Conservation (phyloP, 2,888 invertebrate genomes). For the Ischnus inquisitorius region DNA sequence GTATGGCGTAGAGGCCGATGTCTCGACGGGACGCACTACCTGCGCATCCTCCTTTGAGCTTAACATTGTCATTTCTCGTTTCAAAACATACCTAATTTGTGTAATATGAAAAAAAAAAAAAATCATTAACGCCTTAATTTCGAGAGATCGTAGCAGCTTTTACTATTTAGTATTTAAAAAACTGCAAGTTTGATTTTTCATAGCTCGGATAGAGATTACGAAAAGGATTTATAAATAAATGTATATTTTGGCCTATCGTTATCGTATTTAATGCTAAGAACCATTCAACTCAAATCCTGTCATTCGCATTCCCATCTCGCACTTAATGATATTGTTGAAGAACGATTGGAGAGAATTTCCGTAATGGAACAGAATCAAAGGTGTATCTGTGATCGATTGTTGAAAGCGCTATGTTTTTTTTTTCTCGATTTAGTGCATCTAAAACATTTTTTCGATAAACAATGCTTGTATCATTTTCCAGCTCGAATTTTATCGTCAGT, state of each 20-base stretch:
- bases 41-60: slow-evolving; percentile 9
- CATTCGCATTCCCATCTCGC: slow-evolving; percentile 3
- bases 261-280: slow-evolving; percentile 16
- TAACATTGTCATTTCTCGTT: slow-evolving; percentile 16
- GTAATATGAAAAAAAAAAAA: neutral
- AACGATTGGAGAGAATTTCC: neutral
- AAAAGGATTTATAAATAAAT: slow-evolving; percentile 27
- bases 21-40: neutral
- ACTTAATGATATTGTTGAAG: neutral
- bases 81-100: neutral
- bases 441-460: no score
- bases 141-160: neutral
- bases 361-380: no score
- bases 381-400: no score
- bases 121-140: neutral
- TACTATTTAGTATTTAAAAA: neutral
- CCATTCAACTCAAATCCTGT: neutral
- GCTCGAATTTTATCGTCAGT: neutral
- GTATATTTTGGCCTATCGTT: neutral
- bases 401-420: no score
- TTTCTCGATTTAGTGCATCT: no score
- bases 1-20: slow-evolving; percentile 84
- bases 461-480: no score
- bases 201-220: neutral
- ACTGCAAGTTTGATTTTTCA: neutral